Conservation (phyloP, 2,888 invertebrate species). For the Mellilla xanthometata region DNA sequence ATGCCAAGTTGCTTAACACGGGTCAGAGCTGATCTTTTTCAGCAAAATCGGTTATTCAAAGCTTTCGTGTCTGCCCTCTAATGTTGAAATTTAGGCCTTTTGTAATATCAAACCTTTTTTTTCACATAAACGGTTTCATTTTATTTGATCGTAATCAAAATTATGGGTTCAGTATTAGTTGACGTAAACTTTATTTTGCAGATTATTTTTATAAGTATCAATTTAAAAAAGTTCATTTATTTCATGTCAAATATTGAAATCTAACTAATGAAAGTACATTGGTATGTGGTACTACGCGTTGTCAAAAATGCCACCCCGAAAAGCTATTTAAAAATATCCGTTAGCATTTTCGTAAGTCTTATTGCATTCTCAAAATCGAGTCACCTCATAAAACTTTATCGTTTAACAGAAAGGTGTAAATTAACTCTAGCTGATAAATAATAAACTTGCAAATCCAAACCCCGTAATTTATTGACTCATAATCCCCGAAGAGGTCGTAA, state of each 20-base stretch:
- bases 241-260: too few species aligned
- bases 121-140: too few species aligned
- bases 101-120: neutral
- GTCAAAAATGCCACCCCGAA: too few species aligned
- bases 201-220: too few species aligned
- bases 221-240: too few species aligned
- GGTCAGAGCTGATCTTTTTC: slow-evolving; percentile 46
- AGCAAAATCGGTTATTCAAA: slow-evolving; percentile 39
- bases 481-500: slow-evolving; percentile 24
- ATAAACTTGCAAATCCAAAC: slow-evolving; percentile 16
- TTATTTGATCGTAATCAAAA: too few species aligned
- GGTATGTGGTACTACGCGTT: too few species aligned
- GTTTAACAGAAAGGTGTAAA: slow-evolving; percentile 15
- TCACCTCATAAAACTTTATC: slow-evolving; percentile 7
- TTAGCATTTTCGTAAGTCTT: neutral
- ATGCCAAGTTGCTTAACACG: slow-evolving; percentile 60
- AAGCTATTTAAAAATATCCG: too few species aligned
- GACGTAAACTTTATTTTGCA: too few species aligned
- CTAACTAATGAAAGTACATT: too few species aligned
- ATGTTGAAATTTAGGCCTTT: slow-evolving; percentile 5
- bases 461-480: slow-evolving; percentile 27
- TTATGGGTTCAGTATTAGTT: too few species aligned
- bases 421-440: slow-evolving; percentile 23
- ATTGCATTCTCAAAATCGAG: neutral
- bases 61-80: slow-evolving; percentile 16